A percentile compares a stretch with the other conserved stretches of the same genome.
Evolutionary conservation across 1,140 invertebrate species (phyloP).

Genomic region (Adelges cooleyi): DNA sequence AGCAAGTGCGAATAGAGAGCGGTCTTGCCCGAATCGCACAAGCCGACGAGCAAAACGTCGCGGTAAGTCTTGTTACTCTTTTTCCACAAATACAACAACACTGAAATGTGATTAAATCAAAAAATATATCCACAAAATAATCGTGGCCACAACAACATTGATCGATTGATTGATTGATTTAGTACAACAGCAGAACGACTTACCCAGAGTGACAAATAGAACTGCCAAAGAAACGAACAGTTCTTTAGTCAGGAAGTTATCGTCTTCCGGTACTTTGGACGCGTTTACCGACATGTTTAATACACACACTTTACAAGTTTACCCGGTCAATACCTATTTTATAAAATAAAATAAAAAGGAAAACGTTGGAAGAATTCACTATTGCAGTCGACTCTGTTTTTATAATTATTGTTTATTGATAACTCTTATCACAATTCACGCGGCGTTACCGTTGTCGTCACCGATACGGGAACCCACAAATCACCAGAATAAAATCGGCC

Average conservation of each 20-base stretch:
- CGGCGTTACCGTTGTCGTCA: too few species aligned
- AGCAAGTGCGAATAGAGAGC: slow-evolving; percentile 61
- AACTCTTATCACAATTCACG: too few species aligned
- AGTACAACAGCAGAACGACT: background rate
- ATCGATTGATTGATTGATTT: too few species aligned
- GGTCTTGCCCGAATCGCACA: slow-evolving; percentile 79
- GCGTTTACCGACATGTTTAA: background rate
- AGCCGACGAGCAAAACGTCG: slow-evolving; percentile 62
- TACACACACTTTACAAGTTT: too few species aligned
- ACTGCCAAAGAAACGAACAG: background rate
- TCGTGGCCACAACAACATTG: background rate
- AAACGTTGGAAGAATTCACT: too few species aligned
- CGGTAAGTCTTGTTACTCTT: slow-evolving; percentile 43
- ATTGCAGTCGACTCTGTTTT: too few species aligned
- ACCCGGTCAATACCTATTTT: too few species aligned
- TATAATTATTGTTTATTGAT: too few species aligned
- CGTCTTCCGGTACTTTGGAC: background rate
- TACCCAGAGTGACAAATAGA: background rate
- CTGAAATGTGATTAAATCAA: background rate
- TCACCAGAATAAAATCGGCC: too few species aligned
- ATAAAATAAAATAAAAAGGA: too few species aligned
- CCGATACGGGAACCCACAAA: too few species aligned
- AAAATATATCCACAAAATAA: background rate
- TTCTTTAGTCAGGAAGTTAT: background rate
- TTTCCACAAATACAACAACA: slow-evolving; percentile 48